Conservation (phyloP, 1,140 invertebrate species). For the Drosophila sucinea region DNA sequence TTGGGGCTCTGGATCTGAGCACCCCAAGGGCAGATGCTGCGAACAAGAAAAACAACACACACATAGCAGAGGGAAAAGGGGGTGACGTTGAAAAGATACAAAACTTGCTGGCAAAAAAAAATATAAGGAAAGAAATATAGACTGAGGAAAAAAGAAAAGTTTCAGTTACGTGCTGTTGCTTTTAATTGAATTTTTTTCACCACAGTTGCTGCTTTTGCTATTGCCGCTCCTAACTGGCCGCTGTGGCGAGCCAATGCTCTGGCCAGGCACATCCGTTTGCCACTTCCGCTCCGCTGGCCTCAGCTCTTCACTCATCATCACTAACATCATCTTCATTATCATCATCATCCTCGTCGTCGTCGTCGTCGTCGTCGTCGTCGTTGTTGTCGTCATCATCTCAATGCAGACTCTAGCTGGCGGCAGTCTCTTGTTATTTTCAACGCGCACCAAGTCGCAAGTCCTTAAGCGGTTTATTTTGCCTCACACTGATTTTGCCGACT, state of each 20-base stretch:
- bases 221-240: slow-evolving; percentile 47
- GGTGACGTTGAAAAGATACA: slow-evolving; percentile 65
- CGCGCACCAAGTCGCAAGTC: slow-evolving; percentile 75
- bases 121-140: background rate
- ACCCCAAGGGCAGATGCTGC: slow-evolving; percentile 49
- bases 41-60: slow-evolving; percentile 42
- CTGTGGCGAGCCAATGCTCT: slow-evolving; percentile 62
- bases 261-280: slow-evolving; percentile 75
- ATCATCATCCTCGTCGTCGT: background rate
- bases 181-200: slow-evolving; percentile 81
- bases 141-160: slow-evolving; percentile 66
- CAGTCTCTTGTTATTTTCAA: slow-evolving; percentile 77
- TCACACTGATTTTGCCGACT: slow-evolving; percentile 73
- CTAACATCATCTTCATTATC: background rate
- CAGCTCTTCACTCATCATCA: background rate
- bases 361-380: background rate
- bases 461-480: slow-evolving; percentile 78
- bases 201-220: slow-evolving; percentile 38
- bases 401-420: slow-evolving; percentile 50
- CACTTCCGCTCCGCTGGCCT: slow-evolving; percentile 47
- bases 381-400: slow-evolving; percentile 12
- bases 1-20: slow-evolving; percentile 43
- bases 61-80: slow-evolving; percentile 14
- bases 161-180: slow-evolving; percentile 82
- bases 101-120: slow-evolving; percentile 62